Evolutionary conservation across 2,888 invertebrate species (phyloP), one percentile per base, ranked within the genome.

Genomic region (Gonocerus acuteangulatus): DNA sequence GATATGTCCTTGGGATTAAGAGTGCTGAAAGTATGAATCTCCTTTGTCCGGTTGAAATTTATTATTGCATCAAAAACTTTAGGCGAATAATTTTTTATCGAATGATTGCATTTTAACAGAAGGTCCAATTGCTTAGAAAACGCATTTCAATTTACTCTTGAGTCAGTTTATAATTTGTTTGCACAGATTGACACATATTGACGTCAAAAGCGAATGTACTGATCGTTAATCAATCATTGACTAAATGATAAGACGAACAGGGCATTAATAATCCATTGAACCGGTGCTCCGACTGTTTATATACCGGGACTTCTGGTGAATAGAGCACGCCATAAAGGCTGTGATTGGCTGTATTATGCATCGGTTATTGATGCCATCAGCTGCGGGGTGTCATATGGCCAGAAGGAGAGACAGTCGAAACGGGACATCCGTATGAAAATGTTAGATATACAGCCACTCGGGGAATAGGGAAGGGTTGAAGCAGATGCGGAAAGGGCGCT

Each of bases 341-440:
- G 56, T 65, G 62, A 64, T 65, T 62, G 61, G 64, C 47, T 59
- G 52, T 60, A 60, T 60, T 62, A 59, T 62, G 57, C 44, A 57
- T 45, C 19, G 36, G 62, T 64, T 61, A 62, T 63, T 62, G 63
- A 60, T 60, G 60, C 58, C 47, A 47, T 63, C 60, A 61, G 63
- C 65, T 65, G 63, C 63, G 48, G 52, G 47, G 45, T 52, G 52
- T 61, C 54, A 54, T 47, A 45, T 56, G 58, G 49, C 27, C 19
- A 16, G 32, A 52, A 51, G n/a, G 58, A 32, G 32, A 39, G 3
- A 39, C 9, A 39, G 9, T 9, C 7, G 3, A 2, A 4, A n/a
- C 15, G n/a, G 39, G 39, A 66, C 67, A 68, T 68, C 67, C 67
- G 66, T 67, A 66, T 63, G 65, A 68, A 68, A 68, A 68, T 68